Conservation (phyloP, 2,797 vertebrate species). For the Epinephelus awoara region DNA sequence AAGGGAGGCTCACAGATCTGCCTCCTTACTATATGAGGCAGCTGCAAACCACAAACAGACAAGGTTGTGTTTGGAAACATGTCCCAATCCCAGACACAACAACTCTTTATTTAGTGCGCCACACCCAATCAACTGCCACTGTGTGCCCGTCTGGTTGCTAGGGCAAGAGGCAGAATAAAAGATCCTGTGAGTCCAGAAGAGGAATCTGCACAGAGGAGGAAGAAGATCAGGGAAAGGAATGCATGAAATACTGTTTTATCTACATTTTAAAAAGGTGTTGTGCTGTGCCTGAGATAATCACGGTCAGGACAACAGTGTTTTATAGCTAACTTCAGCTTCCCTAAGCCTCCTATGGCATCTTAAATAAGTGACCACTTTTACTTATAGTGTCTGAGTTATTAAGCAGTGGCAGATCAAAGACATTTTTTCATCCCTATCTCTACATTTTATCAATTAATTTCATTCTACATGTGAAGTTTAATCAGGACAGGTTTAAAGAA, state of each 20-base stretch:
- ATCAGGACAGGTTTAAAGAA: background rate
- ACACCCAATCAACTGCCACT: slow-evolving; percentile 79
- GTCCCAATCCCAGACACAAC: slow-evolving; percentile 80
- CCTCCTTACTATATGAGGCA: slow-evolving; percentile 64
- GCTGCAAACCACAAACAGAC: slow-evolving; percentile 76
- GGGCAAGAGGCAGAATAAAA: slow-evolving; percentile 48
- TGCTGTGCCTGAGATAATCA: background rate
- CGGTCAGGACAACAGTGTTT: background rate
- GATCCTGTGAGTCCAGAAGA: slow-evolving; percentile 25
- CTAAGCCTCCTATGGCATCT: background rate
- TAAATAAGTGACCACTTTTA: background rate
- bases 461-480: background rate
- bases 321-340: background rate
- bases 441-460: background rate
- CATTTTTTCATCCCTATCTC: background rate
- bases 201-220: slow-evolving; percentile 10
- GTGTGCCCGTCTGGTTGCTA: slow-evolving; percentile 63
- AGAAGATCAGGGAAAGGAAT: background rate
- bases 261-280: slow-evolving; percentile 1
- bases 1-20: slow-evolving; percentile 56
- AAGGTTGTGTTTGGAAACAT: slow-evolving; percentile 78
- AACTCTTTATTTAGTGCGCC: slow-evolving; percentile 78
- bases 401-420: background rate
- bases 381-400: background rate
- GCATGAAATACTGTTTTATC: background rate